phyloP scores from a whole-genome alignment of 2,797 vertebrate species.

The Anabacerthia variegaticeps region DNA sequence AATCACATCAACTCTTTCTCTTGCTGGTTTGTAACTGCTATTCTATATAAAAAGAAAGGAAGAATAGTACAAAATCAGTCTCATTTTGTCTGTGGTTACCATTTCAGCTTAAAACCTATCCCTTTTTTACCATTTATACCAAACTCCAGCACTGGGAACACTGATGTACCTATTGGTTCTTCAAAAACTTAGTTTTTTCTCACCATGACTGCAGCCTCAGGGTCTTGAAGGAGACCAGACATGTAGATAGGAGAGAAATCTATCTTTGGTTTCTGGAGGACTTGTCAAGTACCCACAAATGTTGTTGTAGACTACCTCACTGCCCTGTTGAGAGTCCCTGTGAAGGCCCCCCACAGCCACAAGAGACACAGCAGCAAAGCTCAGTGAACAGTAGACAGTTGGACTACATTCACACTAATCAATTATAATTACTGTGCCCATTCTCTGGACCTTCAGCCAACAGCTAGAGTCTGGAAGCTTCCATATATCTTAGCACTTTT shows the following conservation, averaged over 20 bases:
- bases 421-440: not conserved
- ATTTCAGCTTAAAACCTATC: not conserved
- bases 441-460: not conserved
- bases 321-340: not conserved
- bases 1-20: not conserved
- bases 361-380: not conserved
- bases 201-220: not conserved
- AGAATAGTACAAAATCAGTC: not conserved
- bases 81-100: not conserved
- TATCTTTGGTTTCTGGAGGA: not conserved
- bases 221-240: not conserved
- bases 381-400: not conserved
- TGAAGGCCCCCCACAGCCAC: not conserved
- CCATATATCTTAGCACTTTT: not conserved
- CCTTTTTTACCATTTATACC: not conserved
- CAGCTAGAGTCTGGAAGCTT: not conserved
- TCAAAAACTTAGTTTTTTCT: not conserved
- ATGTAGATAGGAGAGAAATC: not conserved
- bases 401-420: not conserved
- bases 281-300: not conserved
- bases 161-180: not conserved
- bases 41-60: not conserved
- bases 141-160: not conserved
- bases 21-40: not conserved
- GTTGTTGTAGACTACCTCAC: not conserved